A percentile compares a stretch with the other conserved stretches of the same genome.
Evolutionary conservation across 2,888 invertebrate genomes (phyloP).

Genomic region (Meiosimyza platycephala): DNA sequence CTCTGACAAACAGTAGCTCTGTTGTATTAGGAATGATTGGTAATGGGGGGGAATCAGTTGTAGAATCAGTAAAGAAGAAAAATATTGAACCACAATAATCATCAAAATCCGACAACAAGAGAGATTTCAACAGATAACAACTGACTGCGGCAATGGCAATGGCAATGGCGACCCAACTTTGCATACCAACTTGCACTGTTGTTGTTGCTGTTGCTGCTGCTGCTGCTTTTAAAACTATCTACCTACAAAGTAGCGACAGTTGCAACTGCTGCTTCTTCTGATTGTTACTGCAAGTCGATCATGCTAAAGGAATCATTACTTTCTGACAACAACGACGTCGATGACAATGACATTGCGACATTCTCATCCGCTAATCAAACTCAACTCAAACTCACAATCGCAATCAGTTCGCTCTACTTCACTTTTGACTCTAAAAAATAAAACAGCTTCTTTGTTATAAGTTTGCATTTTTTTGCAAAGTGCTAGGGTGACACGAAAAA

Average conservation of each 20-base stretch:
- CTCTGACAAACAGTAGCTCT: neutral
- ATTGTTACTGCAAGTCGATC: slow-evolving; percentile 36
- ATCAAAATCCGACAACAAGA: slow-evolving; percentile 46
- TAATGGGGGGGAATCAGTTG: neutral
- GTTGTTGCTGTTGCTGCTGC: too few relatives aligned
- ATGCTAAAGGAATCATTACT: slow-evolving; percentile 53
- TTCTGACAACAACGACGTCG: slow-evolving; percentile 51
- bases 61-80: slow-evolving; percentile 49
- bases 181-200: slow-evolving; percentile 12
- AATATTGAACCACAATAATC: slow-evolving; percentile 61
- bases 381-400: slow-evolving; percentile 46
- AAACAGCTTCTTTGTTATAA: neutral
- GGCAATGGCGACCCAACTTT: slow-evolving; percentile 20
- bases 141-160: slow-evolving; percentile 41
- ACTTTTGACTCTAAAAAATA: slow-evolving; percentile 6
- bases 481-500: slow-evolving; percentile 23
- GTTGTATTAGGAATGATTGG: neutral
- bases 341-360: slow-evolving; percentile 54
- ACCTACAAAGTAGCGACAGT: slow-evolving; percentile 2
- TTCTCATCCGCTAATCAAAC: slow-evolving; percentile 62
- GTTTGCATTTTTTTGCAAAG: too few relatives aligned
- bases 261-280: slow-evolving; percentile 5
- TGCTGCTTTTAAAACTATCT: neutral
- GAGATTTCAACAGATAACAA: slow-evolving; percentile 19
- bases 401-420: too few relatives aligned